Evolutionary conservation across 1,140 invertebrate species (phyloP), one percentile per base, ranked within the genome.

Genomic region (Caenorhabditis brenneri): DNA sequence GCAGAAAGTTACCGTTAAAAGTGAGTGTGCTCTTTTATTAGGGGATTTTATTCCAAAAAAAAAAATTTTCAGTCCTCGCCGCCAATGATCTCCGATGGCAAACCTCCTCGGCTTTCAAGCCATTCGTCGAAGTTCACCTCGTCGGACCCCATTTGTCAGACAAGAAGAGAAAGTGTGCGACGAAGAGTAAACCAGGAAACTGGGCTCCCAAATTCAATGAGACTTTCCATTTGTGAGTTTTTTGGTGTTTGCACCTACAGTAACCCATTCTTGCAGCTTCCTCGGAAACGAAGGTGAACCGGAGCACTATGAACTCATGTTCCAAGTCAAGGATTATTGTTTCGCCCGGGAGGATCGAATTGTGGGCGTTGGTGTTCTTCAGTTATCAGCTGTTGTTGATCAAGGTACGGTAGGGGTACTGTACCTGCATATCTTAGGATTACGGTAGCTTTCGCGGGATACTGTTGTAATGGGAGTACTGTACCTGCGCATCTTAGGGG

Each of bases 201-300:
- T 97, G 96, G 96, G 97, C 97, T 84, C 98, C 98, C 4, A 99
- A 98, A 92, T 99, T 96, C 92, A 99, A 99, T 92, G 97, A 99
- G 92, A 98, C 95, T 19, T 98, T 99, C 92, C 95, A 97, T 90
- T 99, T 99, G 97, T 99, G 93, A 96, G 96, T 95, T 15, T 39
- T 29, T n/a, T n/a, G n/a, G 16, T 49, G n/a, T n/a, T n/a, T 46
- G 22, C 33, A 46, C 9, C 82, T 84, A 48, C 74, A 16, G 19
- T 84, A 39, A 74, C 15, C 22, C 24, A 7, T n/a, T 10, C 91
- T 92, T 24, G 12, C 91, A 99, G 97, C 91, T 96, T 96, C 88
- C 95, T 99, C 91, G 97, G 97, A 60, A 98, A 96, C 89, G 97
- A 99, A 89, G 97, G 99, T 89, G 95, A 96, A 89, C 93, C 98